Conservation (phyloP, 2,888 invertebrate genomes). For the Molanna angustata region DNA sequence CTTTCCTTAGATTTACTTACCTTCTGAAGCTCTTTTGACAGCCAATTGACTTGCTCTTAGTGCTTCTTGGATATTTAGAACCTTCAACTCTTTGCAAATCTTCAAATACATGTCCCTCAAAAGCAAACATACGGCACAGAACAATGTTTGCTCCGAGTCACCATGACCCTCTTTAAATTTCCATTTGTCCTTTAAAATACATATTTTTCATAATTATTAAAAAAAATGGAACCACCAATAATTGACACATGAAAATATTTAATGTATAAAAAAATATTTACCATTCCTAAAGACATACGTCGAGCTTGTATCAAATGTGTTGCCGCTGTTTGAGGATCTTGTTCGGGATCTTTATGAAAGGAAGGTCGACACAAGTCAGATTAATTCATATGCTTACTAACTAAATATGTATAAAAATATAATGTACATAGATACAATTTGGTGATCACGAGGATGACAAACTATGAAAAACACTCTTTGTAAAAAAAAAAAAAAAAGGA, state of each 20-base stretch:
- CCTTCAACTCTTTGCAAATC: constrained; percentile 43
- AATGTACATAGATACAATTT: too few species aligned
- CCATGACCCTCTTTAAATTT: constrained; percentile 42
- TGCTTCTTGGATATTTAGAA: constrained; percentile 45
- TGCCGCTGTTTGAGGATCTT: constrained; percentile 6
- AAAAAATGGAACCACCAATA: not conserved
- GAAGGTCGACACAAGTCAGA: too few species aligned
- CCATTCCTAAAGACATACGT: constrained; percentile 16
- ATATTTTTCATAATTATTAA: not conserved
- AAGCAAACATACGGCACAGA: constrained; percentile 46
- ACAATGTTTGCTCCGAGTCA: constrained; percentile 42
- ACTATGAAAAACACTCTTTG: too few species aligned
- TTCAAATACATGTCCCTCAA: constrained; percentile 46
- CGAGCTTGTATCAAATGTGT: constrained; percentile 15
- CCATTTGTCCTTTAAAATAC: constrained; percentile 36
- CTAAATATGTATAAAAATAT: too few species aligned
- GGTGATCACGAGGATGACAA: too few species aligned
- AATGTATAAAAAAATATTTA: not conserved
- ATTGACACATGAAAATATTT: not conserved
- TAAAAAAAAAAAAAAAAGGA: too few species aligned
- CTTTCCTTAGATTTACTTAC: constrained; percentile 37
- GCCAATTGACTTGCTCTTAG: constrained; percentile 51
- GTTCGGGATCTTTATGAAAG: constrained; percentile 12
- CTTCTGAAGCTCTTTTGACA: constrained; percentile 53
- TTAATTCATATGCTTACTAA: too few species aligned